These are phyloP conservation scores for Teleiodes luculella DNA, from an alignment of 2,888 invertebrate genomes.

Conservation along the genomic window DNA sequence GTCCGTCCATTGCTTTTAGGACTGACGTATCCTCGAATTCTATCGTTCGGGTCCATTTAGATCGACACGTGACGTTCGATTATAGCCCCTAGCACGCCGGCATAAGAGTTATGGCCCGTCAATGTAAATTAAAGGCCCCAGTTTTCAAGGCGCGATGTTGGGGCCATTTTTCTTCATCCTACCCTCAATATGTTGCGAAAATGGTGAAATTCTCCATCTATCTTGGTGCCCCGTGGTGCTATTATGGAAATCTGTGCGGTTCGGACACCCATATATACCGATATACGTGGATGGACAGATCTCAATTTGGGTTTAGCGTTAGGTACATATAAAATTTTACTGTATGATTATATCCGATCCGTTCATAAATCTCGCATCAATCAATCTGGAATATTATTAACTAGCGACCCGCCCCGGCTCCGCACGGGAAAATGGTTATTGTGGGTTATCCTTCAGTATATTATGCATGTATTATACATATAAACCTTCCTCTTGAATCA, in stretches of 20 bases:
- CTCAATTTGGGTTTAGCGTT: constrained; percentile 14
- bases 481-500: too few relatives aligned
- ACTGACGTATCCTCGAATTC: constrained; percentile 3
- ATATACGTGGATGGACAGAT: constrained; percentile 38
- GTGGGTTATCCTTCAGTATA: too few relatives aligned
- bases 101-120: constrained; percentile 33
- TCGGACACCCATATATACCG: constrained; percentile 30
- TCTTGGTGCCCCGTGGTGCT: constrained; percentile 57
- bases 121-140: constrained; percentile 52
- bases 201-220: constrained; percentile 53
- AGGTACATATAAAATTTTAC: constrained; percentile 9
- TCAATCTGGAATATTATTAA: not conserved
- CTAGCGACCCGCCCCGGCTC: too few relatives aligned
- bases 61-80: constrained; percentile 19
- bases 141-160: constrained; percentile 52
- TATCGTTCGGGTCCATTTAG: constrained; percentile 8
- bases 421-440: too few relatives aligned
- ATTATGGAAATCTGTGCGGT: constrained; percentile 60
- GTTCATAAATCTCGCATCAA: not conserved
- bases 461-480: too few relatives aligned
- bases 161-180: constrained; percentile 65
- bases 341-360: not conserved
- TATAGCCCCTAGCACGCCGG: constrained; percentile 23
- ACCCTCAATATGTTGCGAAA: constrained; percentile 64
- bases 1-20: constrained; percentile 1